Conservation (phyloP, 2,797 vertebrate genomes). For the Poeciliopsis infans region DNA sequence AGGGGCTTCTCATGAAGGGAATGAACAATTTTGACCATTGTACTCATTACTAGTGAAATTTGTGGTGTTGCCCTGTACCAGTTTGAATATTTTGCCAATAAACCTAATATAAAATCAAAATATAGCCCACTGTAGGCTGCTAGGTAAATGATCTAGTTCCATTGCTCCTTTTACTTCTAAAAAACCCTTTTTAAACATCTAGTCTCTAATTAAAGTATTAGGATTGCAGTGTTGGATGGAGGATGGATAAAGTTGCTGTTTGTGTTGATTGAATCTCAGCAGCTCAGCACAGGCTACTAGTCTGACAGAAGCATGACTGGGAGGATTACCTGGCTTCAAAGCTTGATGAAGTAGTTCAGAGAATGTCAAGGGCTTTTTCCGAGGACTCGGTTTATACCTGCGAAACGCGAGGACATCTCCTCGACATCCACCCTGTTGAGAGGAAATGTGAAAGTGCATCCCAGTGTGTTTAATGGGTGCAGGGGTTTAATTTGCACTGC, state of each 20-base stretch:
- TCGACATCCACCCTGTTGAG: slow-evolving; percentile 41
- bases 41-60: not conserved
- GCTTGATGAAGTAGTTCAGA: slow-evolving; percentile 39
- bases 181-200: not conserved
- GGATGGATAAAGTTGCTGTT: not conserved
- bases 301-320: slow-evolving; percentile 15
- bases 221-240: not conserved
- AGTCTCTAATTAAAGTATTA: not conserved
- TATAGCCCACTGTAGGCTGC: not conserved
- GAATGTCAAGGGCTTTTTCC: slow-evolving; percentile 51
- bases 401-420: slow-evolving; percentile 41
- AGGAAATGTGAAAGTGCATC: slow-evolving; percentile 41
- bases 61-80: not conserved
- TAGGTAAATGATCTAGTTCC: not conserved
- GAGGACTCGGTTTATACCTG: slow-evolving; percentile 40
- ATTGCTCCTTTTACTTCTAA: not conserved
- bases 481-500: slow-evolving; percentile 49
- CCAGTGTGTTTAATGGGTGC: slow-evolving; percentile 25
- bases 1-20: not conserved
- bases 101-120: not conserved
- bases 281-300: slow-evolving; percentile 12
- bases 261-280: not conserved
- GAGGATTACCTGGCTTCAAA: slow-evolving; percentile 34
- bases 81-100: not conserved
- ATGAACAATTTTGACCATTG: not conserved